A percentile compares a stretch with the other conserved stretches of the same genome.
Evolutionary conservation across 2,797 vertebrate species (phyloP).

Genomic region (Tokudaia muenninki): DNA sequence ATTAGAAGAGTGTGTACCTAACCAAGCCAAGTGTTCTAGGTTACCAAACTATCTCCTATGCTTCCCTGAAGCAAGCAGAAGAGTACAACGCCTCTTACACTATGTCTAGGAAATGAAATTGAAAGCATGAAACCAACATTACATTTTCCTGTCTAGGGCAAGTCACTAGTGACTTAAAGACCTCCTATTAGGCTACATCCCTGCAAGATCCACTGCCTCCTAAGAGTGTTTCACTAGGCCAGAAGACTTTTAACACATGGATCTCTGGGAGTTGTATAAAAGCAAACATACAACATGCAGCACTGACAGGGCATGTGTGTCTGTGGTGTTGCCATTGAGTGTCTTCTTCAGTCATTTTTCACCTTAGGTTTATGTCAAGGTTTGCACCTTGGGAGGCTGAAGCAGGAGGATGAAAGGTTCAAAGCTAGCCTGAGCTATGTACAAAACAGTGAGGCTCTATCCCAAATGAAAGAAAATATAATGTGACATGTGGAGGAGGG

Average conservation of each 20-base stretch:
- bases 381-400: not conserved
- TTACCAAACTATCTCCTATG: not conserved
- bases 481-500: fast-evolving
- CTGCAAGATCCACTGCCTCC: not conserved
- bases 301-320: not conserved
- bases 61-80: too few species aligned
- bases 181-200: not conserved
- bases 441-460: not conserved
- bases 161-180: not conserved
- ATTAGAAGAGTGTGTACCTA: not conserved
- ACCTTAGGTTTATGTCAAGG: not conserved
- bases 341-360: not conserved
- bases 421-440: not conserved
- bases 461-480: not conserved
- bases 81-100: not conserved
- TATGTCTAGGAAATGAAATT: not conserved
- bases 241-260: not conserved
- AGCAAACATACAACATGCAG: not conserved
- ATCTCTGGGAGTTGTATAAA: not conserved
- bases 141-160: not conserved
- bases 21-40: not conserved
- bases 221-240: not conserved
- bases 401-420: not conserved
- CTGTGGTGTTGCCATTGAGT: not conserved
- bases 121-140: not conserved